phyloP scores from a whole-genome alignment of 2,888 invertebrate genomes.

The Agrotis clavis region DNA sequence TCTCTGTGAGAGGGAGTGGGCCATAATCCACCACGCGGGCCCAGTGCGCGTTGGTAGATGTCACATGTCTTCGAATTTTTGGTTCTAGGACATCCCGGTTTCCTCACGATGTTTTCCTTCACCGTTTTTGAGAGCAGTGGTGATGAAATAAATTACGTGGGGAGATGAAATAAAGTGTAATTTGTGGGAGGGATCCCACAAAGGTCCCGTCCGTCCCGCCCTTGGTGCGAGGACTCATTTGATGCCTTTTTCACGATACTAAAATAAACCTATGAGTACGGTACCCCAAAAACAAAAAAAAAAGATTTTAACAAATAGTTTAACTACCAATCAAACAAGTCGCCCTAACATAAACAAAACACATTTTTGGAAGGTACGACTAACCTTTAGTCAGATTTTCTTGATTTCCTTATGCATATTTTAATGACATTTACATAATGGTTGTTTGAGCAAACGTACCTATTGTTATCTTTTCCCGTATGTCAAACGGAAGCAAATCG shows the following conservation, averaged over 20 bases:
- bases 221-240: too few relatives aligned
- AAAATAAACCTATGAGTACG: too few relatives aligned
- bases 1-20: background rate
- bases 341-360: background rate
- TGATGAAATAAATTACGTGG: background rate
- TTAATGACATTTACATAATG: constrained; percentile 1
- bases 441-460: background rate
- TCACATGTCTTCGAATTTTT: background rate
- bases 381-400: background rate
- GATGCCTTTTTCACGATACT: too few relatives aligned
- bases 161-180: too few relatives aligned
- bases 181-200: too few relatives aligned
- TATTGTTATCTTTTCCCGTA: background rate
- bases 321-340: too few relatives aligned
- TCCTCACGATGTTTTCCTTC: too few relatives aligned
- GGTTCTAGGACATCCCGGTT: too few relatives aligned
- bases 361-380: background rate
- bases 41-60: background rate
- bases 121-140: too few relatives aligned
- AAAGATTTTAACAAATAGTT: background rate
- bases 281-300: background rate
- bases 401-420: constrained; percentile 5
- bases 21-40: background rate
- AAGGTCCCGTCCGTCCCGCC: too few relatives aligned
- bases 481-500: background rate